Evolutionary conservation across 2,888 invertebrate species (phyloP).

Genomic region (Anagyrus pseudococci): DNA sequence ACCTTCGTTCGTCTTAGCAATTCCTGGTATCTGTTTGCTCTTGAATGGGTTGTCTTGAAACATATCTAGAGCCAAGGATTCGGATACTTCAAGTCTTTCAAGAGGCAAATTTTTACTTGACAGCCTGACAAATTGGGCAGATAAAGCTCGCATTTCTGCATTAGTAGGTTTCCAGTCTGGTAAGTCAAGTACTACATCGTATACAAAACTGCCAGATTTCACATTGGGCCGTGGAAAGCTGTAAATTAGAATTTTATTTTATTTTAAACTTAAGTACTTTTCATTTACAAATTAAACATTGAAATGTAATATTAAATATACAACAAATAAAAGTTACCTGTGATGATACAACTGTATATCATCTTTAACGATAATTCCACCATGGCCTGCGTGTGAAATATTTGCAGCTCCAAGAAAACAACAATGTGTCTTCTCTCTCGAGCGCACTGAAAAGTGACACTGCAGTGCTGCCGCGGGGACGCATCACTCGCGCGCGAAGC

Average conservation of each 20-base stretch:
- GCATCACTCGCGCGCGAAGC: no score
- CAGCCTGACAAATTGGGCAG: conserved; percentile 79
- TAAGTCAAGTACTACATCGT: conserved; percentile 80
- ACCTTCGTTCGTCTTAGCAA: conserved; percentile 68
- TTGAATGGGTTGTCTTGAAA: conserved; percentile 88
- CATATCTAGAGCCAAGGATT: conserved; percentile 79
- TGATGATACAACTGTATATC: conserved; percentile 78
- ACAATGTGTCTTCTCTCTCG: no score
- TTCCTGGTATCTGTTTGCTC: conserved; percentile 81
- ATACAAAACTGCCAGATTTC: conserved; percentile 89
- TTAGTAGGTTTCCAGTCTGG: conserved; percentile 77
- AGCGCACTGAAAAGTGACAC: no score
- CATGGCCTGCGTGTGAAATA: no score
- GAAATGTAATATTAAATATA: no score
- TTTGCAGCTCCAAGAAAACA: no score
- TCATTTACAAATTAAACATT: neutral
- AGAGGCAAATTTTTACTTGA: conserved; percentile 69
- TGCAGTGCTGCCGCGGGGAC: no score
- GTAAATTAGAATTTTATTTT: no score
- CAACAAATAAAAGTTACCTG: conserved; percentile 33
- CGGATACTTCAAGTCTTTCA: conserved; percentile 79
- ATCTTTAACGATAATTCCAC: conserved; percentile 81
- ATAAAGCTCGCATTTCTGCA: conserved; percentile 78
- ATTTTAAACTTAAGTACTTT: no score
- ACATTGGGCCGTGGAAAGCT: conserved; percentile 92